These are phyloP conservation scores for Planiliza haematocheilus DNA, from an alignment of 2,113 vertebrate species.

Conservation along the genomic window DNA sequence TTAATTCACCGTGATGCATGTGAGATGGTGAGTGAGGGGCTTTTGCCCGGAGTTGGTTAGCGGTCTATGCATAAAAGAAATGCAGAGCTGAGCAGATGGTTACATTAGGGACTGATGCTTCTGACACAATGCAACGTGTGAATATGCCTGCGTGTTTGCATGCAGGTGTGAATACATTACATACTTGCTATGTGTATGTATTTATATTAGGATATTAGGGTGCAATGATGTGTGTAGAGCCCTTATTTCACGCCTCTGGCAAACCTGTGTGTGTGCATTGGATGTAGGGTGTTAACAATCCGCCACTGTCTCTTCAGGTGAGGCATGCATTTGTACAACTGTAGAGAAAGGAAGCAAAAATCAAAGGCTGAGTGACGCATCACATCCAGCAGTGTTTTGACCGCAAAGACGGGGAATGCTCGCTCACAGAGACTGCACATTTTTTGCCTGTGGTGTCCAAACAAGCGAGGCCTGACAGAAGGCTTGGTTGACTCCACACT, in stretches of 20 bases:
- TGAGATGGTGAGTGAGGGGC: slow-evolving; percentile 71
- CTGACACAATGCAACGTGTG: slow-evolving; percentile 67
- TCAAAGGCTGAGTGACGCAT: background rate
- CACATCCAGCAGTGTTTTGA: slow-evolving; percentile 11
- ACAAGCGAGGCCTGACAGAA: slow-evolving; percentile 52
- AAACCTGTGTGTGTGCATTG: background rate
- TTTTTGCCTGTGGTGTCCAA: slow-evolving; percentile 38
- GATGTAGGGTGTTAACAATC: background rate
- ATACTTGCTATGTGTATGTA: slow-evolving; percentile 25
- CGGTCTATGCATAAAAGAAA: slow-evolving; percentile 78
- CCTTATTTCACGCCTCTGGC: background rate
- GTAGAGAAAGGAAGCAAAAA: slow-evolving; percentile 17
- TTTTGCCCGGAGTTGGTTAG: slow-evolving; percentile 77
- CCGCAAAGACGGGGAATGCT: background rate
- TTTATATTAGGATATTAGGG: slow-evolving; percentile 44
- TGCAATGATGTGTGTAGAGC: slow-evolving; percentile 15
- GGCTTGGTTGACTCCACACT: slow-evolving; percentile 33
- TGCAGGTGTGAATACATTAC: slow-evolving; percentile 62
- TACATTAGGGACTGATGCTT: slow-evolving; percentile 77
- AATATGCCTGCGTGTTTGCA: slow-evolving; percentile 47
- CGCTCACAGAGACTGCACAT: slow-evolving; percentile 1
- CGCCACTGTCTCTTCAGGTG: background rate
- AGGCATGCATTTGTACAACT: background rate
- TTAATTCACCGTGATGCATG: slow-evolving; percentile 84
- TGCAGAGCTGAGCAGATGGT: slow-evolving; percentile 80